phyloP scores from a whole-genome alignment of 92 coral and sea anemone species.

The Epizoanthus rinbou region DNA sequence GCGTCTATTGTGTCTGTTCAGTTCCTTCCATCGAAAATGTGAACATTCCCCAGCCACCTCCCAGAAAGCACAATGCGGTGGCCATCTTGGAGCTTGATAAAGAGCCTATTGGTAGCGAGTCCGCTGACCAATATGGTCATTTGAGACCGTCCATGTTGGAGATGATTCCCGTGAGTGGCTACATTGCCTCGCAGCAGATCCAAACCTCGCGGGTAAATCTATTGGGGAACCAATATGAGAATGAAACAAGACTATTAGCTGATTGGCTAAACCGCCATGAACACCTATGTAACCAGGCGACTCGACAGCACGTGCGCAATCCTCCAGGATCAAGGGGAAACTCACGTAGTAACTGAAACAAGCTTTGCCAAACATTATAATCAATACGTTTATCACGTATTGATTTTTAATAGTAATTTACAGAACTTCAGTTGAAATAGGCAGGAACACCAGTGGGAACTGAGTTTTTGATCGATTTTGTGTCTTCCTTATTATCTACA shows the following conservation, averaged over 20 bases:
- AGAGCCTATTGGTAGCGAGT: constrained; percentile 4
- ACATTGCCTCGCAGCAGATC: constrained; percentile 2
- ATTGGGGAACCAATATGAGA: constrained; percentile 33
- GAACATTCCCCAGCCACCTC: not conserved
- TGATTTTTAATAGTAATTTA: too few species aligned
- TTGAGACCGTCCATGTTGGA: not conserved
- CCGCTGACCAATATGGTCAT: not conserved
- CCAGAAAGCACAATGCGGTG: not conserved
- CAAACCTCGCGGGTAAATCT: constrained; percentile 11
- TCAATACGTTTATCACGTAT: too few species aligned
- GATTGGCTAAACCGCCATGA: constrained; percentile 4
- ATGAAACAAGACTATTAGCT: constrained; percentile 6
- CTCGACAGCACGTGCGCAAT: too few species aligned
- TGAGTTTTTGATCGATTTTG: too few species aligned
- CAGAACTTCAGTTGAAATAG: too few species aligned
- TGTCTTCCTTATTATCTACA: too few species aligned
- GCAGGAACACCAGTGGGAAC: too few species aligned
- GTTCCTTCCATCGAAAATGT: not conserved
- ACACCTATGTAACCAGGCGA: too few species aligned
- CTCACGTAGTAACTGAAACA: too few species aligned
- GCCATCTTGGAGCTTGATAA: not conserved
- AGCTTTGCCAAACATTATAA: too few species aligned
- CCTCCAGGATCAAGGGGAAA: too few species aligned
- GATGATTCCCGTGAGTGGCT: constrained; percentile 25
- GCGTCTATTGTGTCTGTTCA: not conserved